Base-by-base conservation (phyloP, 2,113 vertebrate species). In the Sinosuthora webbiana region DNA sequence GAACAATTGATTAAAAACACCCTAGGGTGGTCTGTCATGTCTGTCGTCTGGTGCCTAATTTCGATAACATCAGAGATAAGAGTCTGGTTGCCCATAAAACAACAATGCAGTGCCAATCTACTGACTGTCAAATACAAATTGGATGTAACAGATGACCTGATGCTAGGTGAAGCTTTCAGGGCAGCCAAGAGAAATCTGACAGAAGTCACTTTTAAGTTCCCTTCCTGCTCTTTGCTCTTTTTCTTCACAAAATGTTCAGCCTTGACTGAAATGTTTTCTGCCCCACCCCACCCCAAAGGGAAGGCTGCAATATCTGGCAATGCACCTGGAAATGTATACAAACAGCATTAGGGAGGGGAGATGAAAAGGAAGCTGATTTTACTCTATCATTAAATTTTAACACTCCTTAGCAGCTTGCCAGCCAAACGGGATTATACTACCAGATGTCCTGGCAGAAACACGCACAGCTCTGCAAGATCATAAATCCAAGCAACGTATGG, bases 381-480 rank as follows among this genome's bases (percentile, higher is more conserved):
- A 77, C 78, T 87, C 70, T 83, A 23, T 93, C 55, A 41, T 80
- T 83, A 95, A 90, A 74, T 85, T 92, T 90, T 95, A 90, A 92
- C 41, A 8, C 79, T 68, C 39, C 25, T 80, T 59, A 96, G 76
- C 79, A 88, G 83, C 73, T 96, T 96, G 92, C 83, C 92, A 81
- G 86, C 79, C 68, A 90, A 78, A 56, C 2, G 0, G 79, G 76
- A 83, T 95, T 96, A 75, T 57, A 57, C 37, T 95, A 85, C 86
- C 90, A 95, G 90, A 96, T 96, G 95, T 96, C 93, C 86, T 90
- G 90, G 94, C 90, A 97, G 83, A 92, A 94, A 53, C 5, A 9
- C 1, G 2, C 3, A 2, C 1, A 0, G 68, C 77, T 93, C 52
- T 64, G 60, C 17, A 17, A 75, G 88, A 92, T 94, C 93, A 71